These are phyloP conservation scores for Glossosoma conforme DNA, from an alignment of 1,140 invertebrate genomes.

Conservation along the genomic window DNA sequence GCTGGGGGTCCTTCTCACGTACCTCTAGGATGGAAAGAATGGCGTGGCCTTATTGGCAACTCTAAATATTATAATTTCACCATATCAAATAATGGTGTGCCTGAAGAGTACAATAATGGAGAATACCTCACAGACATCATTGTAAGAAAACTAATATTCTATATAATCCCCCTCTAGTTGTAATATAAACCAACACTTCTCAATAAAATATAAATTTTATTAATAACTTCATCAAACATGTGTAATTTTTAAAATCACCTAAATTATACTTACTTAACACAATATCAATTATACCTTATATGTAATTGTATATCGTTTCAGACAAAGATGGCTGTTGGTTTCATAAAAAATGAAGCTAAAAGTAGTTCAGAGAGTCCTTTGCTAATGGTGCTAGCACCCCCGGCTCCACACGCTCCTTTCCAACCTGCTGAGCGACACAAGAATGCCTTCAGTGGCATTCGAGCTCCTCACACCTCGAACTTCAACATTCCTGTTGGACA, in stretches of 20 bases:
- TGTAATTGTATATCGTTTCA: constrained; percentile 36
- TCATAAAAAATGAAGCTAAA: constrained; percentile 42
- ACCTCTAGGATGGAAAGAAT: constrained; percentile 77
- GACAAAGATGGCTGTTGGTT: constrained; percentile 54
- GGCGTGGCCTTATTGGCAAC: constrained; percentile 76
- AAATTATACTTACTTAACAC: neutral
- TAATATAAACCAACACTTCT: neutral
- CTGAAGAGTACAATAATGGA: constrained; percentile 53
- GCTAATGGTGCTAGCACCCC: constrained; percentile 79
- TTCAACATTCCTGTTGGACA: constrained; percentile 59
- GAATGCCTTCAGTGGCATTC: constrained; percentile 54
- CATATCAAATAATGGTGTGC: constrained; percentile 74
- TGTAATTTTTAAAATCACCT: constrained; percentile 1
- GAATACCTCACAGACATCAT: constrained; percentile 85
- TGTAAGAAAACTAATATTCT: constrained; percentile 50
- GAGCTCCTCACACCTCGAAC: constrained; percentile 63
- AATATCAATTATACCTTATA: neutral
- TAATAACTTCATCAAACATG: constrained; percentile 8
- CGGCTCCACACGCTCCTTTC: constrained; percentile 80
- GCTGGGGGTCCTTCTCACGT: constrained; percentile 60
- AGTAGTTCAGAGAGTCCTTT: constrained; percentile 52
- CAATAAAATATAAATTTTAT: constrained; percentile 2
- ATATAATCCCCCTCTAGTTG: neutral
- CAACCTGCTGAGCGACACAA: constrained; percentile 69
- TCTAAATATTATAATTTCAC: constrained; percentile 86